phyloP scores from a whole-genome alignment of 1,140 invertebrate genomes.

The Temnothorax longispinosus region DNA sequence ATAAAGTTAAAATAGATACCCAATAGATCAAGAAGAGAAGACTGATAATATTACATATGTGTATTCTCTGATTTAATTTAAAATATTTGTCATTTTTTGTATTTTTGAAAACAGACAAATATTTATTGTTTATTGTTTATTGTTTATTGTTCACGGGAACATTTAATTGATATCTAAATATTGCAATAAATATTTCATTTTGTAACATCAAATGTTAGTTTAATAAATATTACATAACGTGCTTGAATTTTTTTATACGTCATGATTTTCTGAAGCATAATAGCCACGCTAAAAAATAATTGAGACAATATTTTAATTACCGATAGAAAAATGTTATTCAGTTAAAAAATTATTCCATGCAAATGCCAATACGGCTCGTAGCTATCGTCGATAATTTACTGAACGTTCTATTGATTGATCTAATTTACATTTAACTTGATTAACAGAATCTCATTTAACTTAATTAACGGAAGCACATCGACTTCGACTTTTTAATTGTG shows the following conservation, averaged over 20 bases:
- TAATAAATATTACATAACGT: neutral
- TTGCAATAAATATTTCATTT: neutral
- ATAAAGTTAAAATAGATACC: neutral
- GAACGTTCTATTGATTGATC: neutral
- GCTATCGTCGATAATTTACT: neutral
- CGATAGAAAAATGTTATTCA: neutral
- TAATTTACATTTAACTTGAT: slow-evolving; percentile 7
- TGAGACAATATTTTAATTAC: neutral
- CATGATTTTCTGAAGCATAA: neutral
- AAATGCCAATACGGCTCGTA: neutral
- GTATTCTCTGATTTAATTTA: neutral
- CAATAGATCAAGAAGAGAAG: neutral
- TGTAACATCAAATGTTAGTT: neutral
- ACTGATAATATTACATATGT: neutral
- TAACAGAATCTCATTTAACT: neutral
- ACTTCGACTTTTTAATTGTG: neutral
- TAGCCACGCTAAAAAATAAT: neutral
- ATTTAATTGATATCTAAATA: neutral
- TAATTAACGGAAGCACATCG: neutral
- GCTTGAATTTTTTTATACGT: neutral
- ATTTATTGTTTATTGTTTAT: too few species aligned
- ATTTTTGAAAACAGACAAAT: neutral
- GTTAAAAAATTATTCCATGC: neutral
- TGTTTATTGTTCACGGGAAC: neutral
- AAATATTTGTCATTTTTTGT: neutral